Percentiles rank a stretch among this genome's conserved stretches.
Evolutionary conservation across 2,888 invertebrate genomes (phyloP).

Genomic region (Drosophila nr. perissopoda): DNA sequence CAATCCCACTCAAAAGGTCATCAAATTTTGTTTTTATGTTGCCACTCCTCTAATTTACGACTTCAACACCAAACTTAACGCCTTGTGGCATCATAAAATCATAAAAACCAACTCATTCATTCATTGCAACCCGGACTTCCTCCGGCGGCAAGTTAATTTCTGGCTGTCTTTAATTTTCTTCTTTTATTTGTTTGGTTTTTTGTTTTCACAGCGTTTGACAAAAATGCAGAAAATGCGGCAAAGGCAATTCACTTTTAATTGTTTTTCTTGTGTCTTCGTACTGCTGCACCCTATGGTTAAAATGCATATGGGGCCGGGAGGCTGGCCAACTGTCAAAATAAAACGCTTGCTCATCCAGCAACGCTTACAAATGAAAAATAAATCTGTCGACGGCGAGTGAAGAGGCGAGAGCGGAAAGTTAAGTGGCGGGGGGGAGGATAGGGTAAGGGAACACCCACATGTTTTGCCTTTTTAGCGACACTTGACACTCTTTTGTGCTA

Average conservation of each 20-base stretch:
- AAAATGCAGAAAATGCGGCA: constrained; percentile 28
- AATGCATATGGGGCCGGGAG: constrained; percentile 13
- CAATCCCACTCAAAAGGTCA: constrained; percentile 23
- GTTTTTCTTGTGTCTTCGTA: constrained; percentile 53
- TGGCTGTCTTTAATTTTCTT: constrained; percentile 8
- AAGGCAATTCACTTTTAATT: constrained; percentile 75
- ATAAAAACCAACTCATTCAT: constrained; percentile 8
- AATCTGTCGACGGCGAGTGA: constrained; percentile 36
- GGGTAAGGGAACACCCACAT: constrained; percentile 38
- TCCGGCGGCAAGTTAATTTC: constrained; percentile 25
- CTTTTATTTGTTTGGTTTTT: constrained; percentile 26
- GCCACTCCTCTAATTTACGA: constrained; percentile 48
- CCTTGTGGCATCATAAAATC: constrained; percentile 21
- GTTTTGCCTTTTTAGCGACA: constrained; percentile 76
- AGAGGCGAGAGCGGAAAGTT: neutral
- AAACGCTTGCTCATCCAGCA: constrained; percentile 69
- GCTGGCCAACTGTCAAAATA: constrained; percentile 75
- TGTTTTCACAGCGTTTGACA: constrained; percentile 20
- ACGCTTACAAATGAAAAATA: constrained; percentile 60
- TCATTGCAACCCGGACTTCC: constrained; percentile 7
- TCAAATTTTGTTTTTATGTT: constrained; percentile 39
- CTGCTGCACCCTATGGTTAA: constrained; percentile 15
- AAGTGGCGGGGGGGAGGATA: neutral
- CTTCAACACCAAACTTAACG: constrained; percentile 5
- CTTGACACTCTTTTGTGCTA: constrained; percentile 81